A percentile compares a stretch with the other conserved stretches of the same genome.
phyloP scores from a whole-genome alignment of 1,140 invertebrate genomes.

The Drosophila arizonae region DNA sequence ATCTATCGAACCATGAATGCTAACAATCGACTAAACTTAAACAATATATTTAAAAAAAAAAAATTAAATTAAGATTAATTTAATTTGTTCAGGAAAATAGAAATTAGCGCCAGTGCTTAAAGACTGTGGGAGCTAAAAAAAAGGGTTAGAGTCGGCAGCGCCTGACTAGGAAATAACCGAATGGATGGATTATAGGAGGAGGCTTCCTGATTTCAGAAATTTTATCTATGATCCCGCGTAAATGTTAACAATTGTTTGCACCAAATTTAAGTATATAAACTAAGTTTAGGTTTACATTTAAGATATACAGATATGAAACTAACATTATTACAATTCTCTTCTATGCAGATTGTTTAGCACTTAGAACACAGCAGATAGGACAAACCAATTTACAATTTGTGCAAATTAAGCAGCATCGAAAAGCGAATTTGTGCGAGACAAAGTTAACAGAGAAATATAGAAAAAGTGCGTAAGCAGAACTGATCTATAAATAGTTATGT shows the following conservation, averaged over 20 bases:
- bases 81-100: slow-evolving; percentile 58
- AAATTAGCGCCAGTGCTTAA: slow-evolving; percentile 47
- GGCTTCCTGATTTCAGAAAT: too few relatives aligned
- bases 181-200: too few relatives aligned
- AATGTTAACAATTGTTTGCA: slow-evolving; percentile 64
- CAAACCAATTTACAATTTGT: slow-evolving; percentile 11
- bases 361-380: slow-evolving; percentile 17
- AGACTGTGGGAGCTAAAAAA: slow-evolving; percentile 44
- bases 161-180: too few relatives aligned
- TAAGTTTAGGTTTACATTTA: slow-evolving; percentile 54
- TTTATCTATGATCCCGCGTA: too few relatives aligned
- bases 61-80: slow-evolving; percentile 50
- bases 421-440: slow-evolving; percentile 28
- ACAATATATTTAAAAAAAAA: slow-evolving; percentile 7
- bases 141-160: neutral
- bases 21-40: slow-evolving; percentile 36
- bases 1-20: slow-evolving; percentile 73
- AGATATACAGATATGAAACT: slow-evolving; percentile 9
- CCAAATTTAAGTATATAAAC: slow-evolving; percentile 20
- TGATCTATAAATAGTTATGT: neutral
- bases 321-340: neutral
- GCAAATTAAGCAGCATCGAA: neutral
- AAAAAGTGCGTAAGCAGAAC: slow-evolving; percentile 66
- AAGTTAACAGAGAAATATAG: slow-evolving; percentile 18
- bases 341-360: slow-evolving; percentile 44